Evolutionary conservation across 92 coral and sea anemone species (phyloP), one percentile per base, ranked within the genome.

Genomic region (Meandrina meandrites): DNA sequence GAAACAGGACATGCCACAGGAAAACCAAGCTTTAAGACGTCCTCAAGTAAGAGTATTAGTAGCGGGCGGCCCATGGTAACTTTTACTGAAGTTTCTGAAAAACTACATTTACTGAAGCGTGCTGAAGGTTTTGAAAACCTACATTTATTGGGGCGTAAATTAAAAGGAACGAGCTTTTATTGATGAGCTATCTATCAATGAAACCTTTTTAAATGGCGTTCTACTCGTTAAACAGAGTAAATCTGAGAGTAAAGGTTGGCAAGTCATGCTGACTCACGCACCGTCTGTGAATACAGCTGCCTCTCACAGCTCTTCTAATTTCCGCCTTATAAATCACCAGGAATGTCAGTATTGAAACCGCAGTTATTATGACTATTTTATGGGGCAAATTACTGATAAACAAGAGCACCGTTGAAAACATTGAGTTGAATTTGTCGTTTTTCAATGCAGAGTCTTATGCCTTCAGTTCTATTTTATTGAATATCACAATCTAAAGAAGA

Each of bases 1-100:
- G 71, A 79, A 79, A 79, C 71, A 11, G 78, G 83, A 78, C 24
- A 78, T 50, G 58, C 81, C 37, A 53, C 83, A 57, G 83, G 50
- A 31, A 0, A 79, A 35, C 70, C 71, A 32, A 0, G 19, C 53
- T 19, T 19, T 57, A 11, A 79, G 28, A 30, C 36, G 51, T 75
- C 79, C 32, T 75, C 9, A 22, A 75, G 36, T 24, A 22, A 37
- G n/a, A 40, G 34, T 19, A 22, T 18, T 56, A 0, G 4, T 15
- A 24, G n/a, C 0, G 11, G 8, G 64, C 64, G 64, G 30, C 30
- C 0, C 30, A 5, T 16, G 47, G 42, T 21, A 71, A 71, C 11
- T 5, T 71, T 1, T 34, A 4, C 40, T 70, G 19, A 70, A 57
- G 27, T 19, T 57, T 57, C 8, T 19, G 19, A 14, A 56, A 56